Percentiles rank a stretch among this genome's conserved stretches.
These are phyloP conservation scores for Haliclona indistincta DNA, from an alignment of 37 sponge, comb jelly and placozoan species.

Conservation along the genomic window DNA sequence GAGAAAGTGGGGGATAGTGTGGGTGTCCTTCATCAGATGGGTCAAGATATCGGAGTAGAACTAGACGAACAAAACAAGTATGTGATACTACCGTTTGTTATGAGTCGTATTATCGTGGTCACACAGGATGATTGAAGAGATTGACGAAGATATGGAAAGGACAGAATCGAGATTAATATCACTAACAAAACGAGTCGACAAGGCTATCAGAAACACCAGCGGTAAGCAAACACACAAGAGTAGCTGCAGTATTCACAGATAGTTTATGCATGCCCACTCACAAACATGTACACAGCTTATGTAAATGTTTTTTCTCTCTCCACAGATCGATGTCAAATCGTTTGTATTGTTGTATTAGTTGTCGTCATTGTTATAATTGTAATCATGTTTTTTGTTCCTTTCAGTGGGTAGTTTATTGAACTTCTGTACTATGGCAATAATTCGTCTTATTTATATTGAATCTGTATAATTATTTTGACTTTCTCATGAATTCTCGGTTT, in stretches of 20 bases:
- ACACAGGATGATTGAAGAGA: constrained; percentile 78
- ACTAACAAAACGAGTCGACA: constrained; percentile 70
- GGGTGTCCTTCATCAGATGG: constrained; percentile 73
- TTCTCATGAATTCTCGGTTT: constrained; percentile 59
- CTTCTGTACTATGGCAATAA: too few species aligned
- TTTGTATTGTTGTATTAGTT: constrained; percentile 67
- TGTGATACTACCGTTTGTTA: constrained; percentile 6
- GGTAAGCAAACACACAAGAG: constrained; percentile 54
- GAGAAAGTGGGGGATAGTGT: constrained; percentile 70
- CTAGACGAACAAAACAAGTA: constrained; percentile 83
- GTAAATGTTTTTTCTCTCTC: neutral
- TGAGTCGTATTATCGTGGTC: too few species aligned
- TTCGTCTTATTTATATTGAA: too few species aligned
- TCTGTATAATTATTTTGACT: too few species aligned
- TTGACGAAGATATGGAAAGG: constrained; percentile 75
- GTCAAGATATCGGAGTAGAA: constrained; percentile 84
- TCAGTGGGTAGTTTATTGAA: too few species aligned
- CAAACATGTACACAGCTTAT: neutral
- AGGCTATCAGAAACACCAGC: constrained; percentile 65
- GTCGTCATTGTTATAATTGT: constrained; percentile 63
- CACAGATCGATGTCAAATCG: constrained; percentile 77
- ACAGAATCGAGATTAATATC: constrained; percentile 77
- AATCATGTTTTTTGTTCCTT: constrained; percentile 70
- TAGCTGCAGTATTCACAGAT: neutral
- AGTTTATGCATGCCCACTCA: neutral